A percentile compares a stretch with the other conserved stretches of the same genome.
These are phyloP conservation scores for Saturnia pavonia DNA, from an alignment of 2,888 invertebrate species.

Conservation along the genomic window DNA sequence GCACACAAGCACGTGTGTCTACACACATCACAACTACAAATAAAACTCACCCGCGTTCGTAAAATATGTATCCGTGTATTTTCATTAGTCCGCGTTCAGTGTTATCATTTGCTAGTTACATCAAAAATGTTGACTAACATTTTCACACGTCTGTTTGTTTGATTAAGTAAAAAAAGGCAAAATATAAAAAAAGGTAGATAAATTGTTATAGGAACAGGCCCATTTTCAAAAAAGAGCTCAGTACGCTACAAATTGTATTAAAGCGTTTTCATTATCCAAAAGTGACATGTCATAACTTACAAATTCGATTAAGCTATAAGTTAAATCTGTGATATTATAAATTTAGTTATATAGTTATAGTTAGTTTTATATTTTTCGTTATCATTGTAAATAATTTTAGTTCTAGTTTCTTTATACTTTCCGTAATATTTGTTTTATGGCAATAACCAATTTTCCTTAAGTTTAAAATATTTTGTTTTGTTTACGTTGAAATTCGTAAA, in stretches of 20 bases:
- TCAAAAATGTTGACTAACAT: too few relatives aligned
- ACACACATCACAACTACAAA: too few relatives aligned
- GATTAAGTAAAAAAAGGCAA: too few relatives aligned
- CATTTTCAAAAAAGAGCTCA: neutral
- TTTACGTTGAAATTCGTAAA: neutral
- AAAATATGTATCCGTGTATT: too few relatives aligned
- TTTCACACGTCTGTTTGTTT: too few relatives aligned
- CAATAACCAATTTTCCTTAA: neutral
- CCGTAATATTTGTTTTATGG: neutral
- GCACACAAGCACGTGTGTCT: too few relatives aligned
- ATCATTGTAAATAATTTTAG: neutral
- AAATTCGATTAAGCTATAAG: neutral
- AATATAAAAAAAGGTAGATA: neutral
- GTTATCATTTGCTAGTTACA: too few relatives aligned
- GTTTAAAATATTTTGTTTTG: neutral
- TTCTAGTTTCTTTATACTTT: neutral
- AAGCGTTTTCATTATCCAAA: neutral
- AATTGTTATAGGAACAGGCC: neutral
- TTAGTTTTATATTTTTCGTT: neutral
- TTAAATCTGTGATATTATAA: constrained; percentile 6
- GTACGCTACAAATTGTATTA: neutral
- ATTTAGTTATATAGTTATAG: constrained; percentile 10
- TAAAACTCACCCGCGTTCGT: too few relatives aligned
- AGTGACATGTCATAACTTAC: neutral
- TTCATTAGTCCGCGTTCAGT: too few relatives aligned